Conservation (phyloP, 2,888 invertebrate genomes). For the Microchrysa polita region DNA sequence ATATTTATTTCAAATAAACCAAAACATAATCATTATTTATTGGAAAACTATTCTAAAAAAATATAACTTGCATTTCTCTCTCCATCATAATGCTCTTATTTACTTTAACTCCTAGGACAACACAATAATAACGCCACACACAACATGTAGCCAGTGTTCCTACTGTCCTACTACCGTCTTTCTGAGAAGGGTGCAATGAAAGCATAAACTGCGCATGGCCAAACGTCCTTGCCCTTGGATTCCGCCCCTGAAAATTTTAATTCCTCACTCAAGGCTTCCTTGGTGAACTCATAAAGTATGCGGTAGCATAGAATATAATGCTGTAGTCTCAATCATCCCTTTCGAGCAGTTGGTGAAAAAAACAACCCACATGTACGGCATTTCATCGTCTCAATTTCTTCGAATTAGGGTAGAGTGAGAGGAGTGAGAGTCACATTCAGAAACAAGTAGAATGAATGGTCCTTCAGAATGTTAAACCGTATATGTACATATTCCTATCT, state of each 20-base stretch:
- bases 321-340: background rate
- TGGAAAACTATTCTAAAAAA: background rate
- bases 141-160: constrained; percentile 14
- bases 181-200: background rate
- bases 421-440: background rate
- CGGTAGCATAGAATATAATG: background rate
- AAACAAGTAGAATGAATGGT: background rate
- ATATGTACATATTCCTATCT: too few relatives aligned
- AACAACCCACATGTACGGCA: background rate
- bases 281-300: background rate
- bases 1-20: too few relatives aligned
- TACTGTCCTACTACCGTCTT: constrained; percentile 34
- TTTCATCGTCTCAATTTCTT: too few relatives aligned
- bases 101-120: constrained; percentile 3
- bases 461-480: too few relatives aligned
- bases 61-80: constrained; percentile 18
- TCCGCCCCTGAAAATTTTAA: constrained; percentile 50
- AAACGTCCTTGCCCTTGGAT: constrained; percentile 64
- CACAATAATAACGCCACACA: background rate
- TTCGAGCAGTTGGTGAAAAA: background rate
- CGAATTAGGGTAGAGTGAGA: background rate
- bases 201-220: constrained; percentile 58
- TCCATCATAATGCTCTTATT: background rate
- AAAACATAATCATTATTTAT: too few relatives aligned
- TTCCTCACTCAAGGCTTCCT: constrained; percentile 32